Base-by-base conservation (phyloP, 1,140 invertebrate species). In the Phortica variegata region DNA sequence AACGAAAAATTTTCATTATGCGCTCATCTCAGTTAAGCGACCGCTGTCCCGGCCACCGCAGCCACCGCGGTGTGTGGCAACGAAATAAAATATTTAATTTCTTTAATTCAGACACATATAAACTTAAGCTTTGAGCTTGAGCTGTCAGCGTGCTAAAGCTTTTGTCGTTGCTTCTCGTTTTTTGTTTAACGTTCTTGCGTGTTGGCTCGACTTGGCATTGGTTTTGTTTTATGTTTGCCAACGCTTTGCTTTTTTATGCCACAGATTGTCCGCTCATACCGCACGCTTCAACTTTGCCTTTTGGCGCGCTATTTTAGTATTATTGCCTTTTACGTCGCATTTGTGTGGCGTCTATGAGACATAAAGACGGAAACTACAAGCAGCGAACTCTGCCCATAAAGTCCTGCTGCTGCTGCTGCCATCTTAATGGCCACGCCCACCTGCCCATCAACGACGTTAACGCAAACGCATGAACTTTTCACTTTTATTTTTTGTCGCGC, bases 271-370 rank as follows among this genome's bases (percentile, higher is more conserved):
- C 17, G 33, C 19, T 21, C 6, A 19, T 20, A 26, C 23, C 51
- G 42, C 52, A 47, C 60, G 49, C 50, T 58, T 59, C 48, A 47
- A 68, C n/a, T n/a, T n/a, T n/a, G n/a, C n/a, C n/a, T n/a, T n/a
- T n/a, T n/a, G n/a, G n/a, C n/a, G n/a, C n/a, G n/a, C n/a, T 68
- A 68, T 68, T 68, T 68, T 68, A 68, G 68, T 68, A 68, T 68
- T 68, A 68, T 68, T 63, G 63, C 57, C 47, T 60, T 68, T 68
- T 63, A 68, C 68, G 63, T 68, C 63, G 68, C 63, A 68, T 68
- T 68, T 68, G 60, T 68, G 65, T 60, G 63, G 63, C 63, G 63
- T 68, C 63, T 68, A 55, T 63, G 56, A 54, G 60, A 38, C 63
- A 68, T 68, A 68, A 68, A 68, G 63, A 63, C 63, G 68, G 60